These are phyloP conservation scores for Galerucella calmariensis DNA, from an alignment of 2,888 invertebrate genomes.

Conservation along the genomic window DNA sequence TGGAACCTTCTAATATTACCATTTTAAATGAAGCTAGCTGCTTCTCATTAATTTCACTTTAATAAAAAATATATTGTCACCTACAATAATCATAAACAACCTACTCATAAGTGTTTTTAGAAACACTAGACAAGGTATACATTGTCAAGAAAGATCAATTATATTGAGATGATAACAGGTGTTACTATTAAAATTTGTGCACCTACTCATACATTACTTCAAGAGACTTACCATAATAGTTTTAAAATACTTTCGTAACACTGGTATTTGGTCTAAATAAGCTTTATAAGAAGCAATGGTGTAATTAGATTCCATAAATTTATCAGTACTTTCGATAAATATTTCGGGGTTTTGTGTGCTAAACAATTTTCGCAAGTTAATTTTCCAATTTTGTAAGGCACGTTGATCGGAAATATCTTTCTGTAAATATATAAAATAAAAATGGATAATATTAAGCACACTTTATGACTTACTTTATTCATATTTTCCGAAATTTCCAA, in stretches of 20 bases:
- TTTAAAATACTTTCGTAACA: background rate
- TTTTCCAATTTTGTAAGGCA: background rate
- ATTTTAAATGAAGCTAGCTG: too few species aligned
- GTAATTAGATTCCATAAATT: background rate
- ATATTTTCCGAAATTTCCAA: background rate
- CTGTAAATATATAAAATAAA: background rate
- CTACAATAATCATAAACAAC: background rate
- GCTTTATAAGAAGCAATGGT: background rate
- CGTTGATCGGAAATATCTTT: background rate
- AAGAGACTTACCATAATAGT: background rate
- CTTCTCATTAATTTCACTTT: too few species aligned
- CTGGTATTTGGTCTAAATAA: conserved; percentile 1
- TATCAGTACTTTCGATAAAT: background rate
- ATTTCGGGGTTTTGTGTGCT: background rate
- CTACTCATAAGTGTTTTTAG: background rate
- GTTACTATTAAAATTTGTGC: too few species aligned
- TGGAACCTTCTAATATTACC: too few species aligned
- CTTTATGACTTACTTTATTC: background rate
- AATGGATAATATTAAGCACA: background rate
- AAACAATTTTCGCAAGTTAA: background rate
- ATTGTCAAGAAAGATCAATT: background rate
- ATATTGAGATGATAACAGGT: too few species aligned
- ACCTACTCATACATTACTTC: too few species aligned
- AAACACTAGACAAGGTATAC: background rate
- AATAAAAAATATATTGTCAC: too few species aligned